A percentile compares a stretch with the other conserved stretches of the same genome.
phyloP scores from a whole-genome alignment of 2,113 vertebrate genomes.

The Tragulus kanchil region DNA sequence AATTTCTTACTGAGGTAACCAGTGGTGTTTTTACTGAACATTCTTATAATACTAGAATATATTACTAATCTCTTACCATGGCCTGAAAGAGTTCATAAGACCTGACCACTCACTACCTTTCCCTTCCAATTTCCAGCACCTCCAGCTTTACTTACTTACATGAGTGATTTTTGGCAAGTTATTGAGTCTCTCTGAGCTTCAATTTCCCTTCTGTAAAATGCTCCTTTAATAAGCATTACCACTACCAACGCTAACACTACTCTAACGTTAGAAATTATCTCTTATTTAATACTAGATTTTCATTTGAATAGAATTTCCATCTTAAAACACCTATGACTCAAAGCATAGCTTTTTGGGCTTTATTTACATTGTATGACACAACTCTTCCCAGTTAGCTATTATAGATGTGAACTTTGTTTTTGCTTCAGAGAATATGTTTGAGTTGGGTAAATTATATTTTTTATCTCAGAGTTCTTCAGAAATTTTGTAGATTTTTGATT shows the following conservation, averaged over 20 bases:
- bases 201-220: neutral
- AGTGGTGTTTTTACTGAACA: neutral
- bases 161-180: neutral
- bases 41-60: neutral
- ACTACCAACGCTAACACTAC: neutral
- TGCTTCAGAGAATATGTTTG: slow-evolving; percentile 29
- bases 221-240: slow-evolving; percentile 32
- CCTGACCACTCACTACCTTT: slow-evolving; percentile 7
- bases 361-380: neutral
- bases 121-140: neutral
- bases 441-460: slow-evolving; percentile 27
- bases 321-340: neutral
- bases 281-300: slow-evolving; percentile 41
- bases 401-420: slow-evolving; percentile 36
- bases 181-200: neutral
- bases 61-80: neutral
- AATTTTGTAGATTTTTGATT: slow-evolving; percentile 33
- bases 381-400: neutral
- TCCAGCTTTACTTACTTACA: too few relatives aligned
- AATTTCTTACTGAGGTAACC: slow-evolving; percentile 13
- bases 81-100: neutral
- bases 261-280: slow-evolving; percentile 41
- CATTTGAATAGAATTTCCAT: slow-evolving; percentile 27
- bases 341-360: slow-evolving; percentile 3
- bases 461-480: neutral